Percentiles rank a stretch among this genome's conserved stretches.
Conservation (phyloP, 2,888 invertebrate genomes). For the Tethea ocularis region DNA sequence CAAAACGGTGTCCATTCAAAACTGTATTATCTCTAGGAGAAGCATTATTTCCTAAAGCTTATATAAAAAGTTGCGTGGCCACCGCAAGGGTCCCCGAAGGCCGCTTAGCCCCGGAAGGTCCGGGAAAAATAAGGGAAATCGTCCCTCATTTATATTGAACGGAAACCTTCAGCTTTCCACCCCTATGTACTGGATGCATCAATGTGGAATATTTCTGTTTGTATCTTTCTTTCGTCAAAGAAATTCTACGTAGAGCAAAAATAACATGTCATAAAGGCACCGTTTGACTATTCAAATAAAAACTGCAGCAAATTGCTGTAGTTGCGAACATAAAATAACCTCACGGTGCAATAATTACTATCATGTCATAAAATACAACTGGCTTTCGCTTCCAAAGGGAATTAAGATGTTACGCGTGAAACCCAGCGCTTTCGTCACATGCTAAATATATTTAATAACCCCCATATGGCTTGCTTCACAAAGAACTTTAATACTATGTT, state of each 20-base stretch:
- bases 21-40: slow-evolving; percentile 53
- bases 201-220: not conserved
- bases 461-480: slow-evolving; percentile 28
- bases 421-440: slow-evolving; percentile 40
- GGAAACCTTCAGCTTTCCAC: slow-evolving; percentile 51
- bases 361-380: slow-evolving; percentile 18
- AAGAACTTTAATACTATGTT: slow-evolving; percentile 48
- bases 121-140: slow-evolving; percentile 66
- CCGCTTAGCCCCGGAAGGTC: slow-evolving; percentile 69
- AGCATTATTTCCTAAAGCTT: slow-evolving; percentile 56
- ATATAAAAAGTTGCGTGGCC: slow-evolving; percentile 60
- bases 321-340: not conserved
- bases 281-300: not conserved
- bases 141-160: slow-evolving; percentile 76
- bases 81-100: slow-evolving; percentile 59
- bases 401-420: slow-evolving; percentile 63
- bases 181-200: slow-evolving; percentile 10
- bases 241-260: not conserved
- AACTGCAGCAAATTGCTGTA: not conserved
- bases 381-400: slow-evolving; percentile 35
- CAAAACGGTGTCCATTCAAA: slow-evolving; percentile 51
- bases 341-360: slow-evolving; percentile 22
- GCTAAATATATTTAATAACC: slow-evolving; percentile 57
- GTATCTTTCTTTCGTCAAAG: not conserved
- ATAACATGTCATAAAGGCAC: not conserved